Conservation (phyloP, 1,140 invertebrate genomes). For the Drosophila arizonae region DNA sequence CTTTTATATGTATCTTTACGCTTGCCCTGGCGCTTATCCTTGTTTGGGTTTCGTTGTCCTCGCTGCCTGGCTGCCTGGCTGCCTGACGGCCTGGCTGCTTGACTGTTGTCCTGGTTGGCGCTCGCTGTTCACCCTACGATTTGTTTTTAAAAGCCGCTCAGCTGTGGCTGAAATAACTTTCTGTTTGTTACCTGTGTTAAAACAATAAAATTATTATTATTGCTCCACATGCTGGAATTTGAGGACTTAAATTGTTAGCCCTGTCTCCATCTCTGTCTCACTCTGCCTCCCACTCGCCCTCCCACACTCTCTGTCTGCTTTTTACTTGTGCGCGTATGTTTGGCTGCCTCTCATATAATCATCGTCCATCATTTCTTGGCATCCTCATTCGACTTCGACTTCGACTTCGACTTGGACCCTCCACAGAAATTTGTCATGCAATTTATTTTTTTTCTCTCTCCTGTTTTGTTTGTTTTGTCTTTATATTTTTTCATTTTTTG, state of each 20-base stretch:
- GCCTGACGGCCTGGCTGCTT: constrained; percentile 38
- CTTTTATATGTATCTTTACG: constrained; percentile 72
- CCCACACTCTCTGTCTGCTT: not conserved
- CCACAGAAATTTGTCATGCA: constrained; percentile 73
- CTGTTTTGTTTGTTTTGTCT: constrained; percentile 9
- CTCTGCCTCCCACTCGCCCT: no score
- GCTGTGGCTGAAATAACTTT: constrained; percentile 81
- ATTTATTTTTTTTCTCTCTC: constrained; percentile 46
- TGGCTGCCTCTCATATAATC: constrained; percentile 57
- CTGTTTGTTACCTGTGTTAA: constrained; percentile 80
- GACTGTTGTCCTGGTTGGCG: constrained; percentile 9
- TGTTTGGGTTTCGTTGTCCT: constrained; percentile 14
- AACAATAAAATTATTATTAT: constrained; percentile 82
- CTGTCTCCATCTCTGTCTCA: not conserved
- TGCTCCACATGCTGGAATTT: constrained; percentile 80
- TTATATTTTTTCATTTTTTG: constrained; percentile 6
- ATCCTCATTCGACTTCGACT: constrained; percentile 18
- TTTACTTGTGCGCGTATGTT: constrained; percentile 5
- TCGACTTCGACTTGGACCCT: constrained; percentile 23
- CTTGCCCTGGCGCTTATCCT: constrained; percentile 64
- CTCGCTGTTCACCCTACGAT: constrained; percentile 62
- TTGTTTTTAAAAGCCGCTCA: constrained; percentile 82
- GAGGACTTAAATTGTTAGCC: constrained; percentile 75
- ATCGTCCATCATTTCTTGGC: constrained; percentile 73
- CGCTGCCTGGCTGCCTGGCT: not conserved